Percentiles rank a stretch among this genome's conserved stretches.
Evolutionary conservation across 2,797 vertebrate genomes (phyloP).

Genomic region (Crenichthys baileyi): DNA sequence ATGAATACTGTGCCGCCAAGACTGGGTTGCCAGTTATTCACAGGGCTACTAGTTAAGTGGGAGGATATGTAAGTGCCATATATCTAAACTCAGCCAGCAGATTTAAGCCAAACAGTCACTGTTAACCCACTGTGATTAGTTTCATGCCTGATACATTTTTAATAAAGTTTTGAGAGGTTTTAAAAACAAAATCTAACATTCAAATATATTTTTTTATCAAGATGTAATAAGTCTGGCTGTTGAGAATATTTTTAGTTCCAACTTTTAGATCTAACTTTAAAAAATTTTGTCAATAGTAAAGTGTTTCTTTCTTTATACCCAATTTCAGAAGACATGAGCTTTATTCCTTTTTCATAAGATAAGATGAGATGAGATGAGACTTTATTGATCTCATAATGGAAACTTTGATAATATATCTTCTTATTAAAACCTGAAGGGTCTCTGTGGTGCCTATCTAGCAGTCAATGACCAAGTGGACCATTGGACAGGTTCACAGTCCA

Average conservation of each 20-base stretch:
- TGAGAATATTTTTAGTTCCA: background rate
- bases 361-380: too few species aligned
- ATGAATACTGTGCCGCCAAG: background rate
- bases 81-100: conserved; percentile 13
- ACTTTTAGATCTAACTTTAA: background rate
- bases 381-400: too few species aligned
- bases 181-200: background rate
- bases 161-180: conserved; percentile 1
- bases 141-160: conserved; percentile 3
- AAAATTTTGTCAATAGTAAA: background rate
- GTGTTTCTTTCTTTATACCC: background rate
- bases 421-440: background rate
- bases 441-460: background rate
- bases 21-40: conserved; percentile 1
- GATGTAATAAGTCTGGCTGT: background rate
- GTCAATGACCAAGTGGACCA: background rate
- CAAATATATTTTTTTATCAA: background rate
- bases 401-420: background rate
- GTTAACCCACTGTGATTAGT: conserved; percentile 4
- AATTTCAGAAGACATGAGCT: background rate
- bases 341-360: background rate
- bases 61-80: conserved; percentile 12
- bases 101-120: conserved; percentile 2
- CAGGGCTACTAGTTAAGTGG: conserved; percentile 1
- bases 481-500: background rate